Evolutionary conservation across 2,113 vertebrate species (phyloP).

Genomic region (Bungarus multicinctus): DNA sequence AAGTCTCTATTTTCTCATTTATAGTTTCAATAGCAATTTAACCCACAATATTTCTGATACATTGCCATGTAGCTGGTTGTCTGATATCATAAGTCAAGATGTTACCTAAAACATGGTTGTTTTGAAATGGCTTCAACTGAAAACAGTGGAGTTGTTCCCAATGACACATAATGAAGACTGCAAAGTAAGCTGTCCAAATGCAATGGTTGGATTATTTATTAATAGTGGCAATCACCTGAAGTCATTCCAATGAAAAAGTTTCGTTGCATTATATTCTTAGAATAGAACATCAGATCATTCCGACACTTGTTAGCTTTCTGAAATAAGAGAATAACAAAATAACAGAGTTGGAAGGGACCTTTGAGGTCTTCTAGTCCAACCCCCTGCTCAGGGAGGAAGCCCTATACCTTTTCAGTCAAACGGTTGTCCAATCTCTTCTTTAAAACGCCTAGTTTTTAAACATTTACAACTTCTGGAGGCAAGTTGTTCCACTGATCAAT

Average conservation of each 20-base stretch:
- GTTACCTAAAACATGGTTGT: conserved; percentile 9
- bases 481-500: no score
- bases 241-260: background rate
- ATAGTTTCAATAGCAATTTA: background rate
- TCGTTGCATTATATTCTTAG: background rate
- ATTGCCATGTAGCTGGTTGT: background rate
- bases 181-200: background rate
- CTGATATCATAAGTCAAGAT: conserved; percentile 11
- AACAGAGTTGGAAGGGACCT: background rate
- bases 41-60: background rate
- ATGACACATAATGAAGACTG: background rate
- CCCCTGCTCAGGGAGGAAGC: background rate
- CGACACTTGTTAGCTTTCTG: background rate
- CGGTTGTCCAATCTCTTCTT: background rate
- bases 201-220: background rate
- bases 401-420: background rate
- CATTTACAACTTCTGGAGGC: no score
- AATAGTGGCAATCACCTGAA: background rate
- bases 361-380: background rate
- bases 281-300: background rate
- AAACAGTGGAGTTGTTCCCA: conserved; percentile 5
- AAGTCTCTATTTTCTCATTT: background rate
- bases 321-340: background rate
- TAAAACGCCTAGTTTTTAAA: background rate
- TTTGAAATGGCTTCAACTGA: conserved; percentile 30